Base-by-base conservation (phyloP, 2,888 invertebrate genomes). In the Ennomos quercinarius region DNA sequence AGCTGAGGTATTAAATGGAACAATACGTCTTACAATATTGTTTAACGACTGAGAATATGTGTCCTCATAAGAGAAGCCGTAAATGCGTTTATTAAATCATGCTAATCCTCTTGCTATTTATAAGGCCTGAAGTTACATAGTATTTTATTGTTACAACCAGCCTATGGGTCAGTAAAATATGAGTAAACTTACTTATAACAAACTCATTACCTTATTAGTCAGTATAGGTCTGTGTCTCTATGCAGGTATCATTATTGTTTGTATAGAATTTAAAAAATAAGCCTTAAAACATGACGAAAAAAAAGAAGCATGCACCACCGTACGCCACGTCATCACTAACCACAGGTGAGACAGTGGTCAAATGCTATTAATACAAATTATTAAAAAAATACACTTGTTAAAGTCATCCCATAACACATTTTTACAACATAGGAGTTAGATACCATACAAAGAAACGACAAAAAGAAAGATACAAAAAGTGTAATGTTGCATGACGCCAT, bases 11-110 rank as follows among this genome's bases (percentile, higher is more conserved):
- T 75, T 75, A 75, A 73, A 74, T 75, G 66, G 72, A 72, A 77
- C 76, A 77, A 76, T 76, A 71, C 72, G 65, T 67, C 67, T 76
- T 75, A 76, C 80, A 80, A 79, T 76, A 77, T 78, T 73, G 72
- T 80, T 76, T 66, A 64, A 70, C 62, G 65, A 57, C 63, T 53
- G 49, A 58, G 64, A 67, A 66, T 44, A 47, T 45, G 52, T 70
- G 68, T 68, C 66, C 63, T 71, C 67, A 51, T 71, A 68, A 63
- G 65, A 68, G 55, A 57, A 65, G 65, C 64, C 64, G 61, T 76
- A 78, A 79, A 69, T 49, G 57, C 48, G 65, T 64, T 65, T 67
- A 69, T 64, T 69, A 64, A 67, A 69, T 69, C 65, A 63, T 57
- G 63, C 59, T 61, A 67, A 65, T 64, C 51, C 55, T 62, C 52